Evolutionary conservation across 1,140 invertebrate genomes (phyloP).

Genomic region (Zaprionus camerounensis): DNA sequence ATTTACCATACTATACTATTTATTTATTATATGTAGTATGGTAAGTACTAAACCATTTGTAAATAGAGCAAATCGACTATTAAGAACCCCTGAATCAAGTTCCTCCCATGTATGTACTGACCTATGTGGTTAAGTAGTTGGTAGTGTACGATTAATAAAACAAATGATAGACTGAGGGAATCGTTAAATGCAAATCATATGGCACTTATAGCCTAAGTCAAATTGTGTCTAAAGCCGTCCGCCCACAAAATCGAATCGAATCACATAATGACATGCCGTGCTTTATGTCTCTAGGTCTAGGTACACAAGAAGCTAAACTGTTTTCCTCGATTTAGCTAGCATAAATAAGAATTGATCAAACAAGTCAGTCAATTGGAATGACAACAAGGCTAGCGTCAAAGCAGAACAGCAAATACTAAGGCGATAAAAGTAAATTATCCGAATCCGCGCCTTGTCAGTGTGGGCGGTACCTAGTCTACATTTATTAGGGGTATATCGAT

Average conservation of each 20-base stretch:
- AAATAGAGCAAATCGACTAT: not conserved
- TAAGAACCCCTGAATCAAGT: not conserved
- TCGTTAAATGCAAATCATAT: conserved; percentile 6
- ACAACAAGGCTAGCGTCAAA: conserved; percentile 54
- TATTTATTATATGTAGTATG: too few species aligned
- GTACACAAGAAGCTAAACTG: conserved; percentile 24
- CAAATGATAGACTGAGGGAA: not conserved
- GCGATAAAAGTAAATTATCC: conserved; percentile 44
- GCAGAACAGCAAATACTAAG: conserved; percentile 28
- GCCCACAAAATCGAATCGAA: not conserved
- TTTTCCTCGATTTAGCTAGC: conserved; percentile 22
- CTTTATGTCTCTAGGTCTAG: not conserved
- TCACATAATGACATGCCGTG: conserved; percentile 30
- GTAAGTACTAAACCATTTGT: not conserved
- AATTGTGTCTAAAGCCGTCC: not conserved
- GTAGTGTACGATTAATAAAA: not conserved
- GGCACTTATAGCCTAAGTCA: not conserved
- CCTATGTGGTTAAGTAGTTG: not conserved
- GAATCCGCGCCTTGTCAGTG: conserved; percentile 37
- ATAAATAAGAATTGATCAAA: conserved; percentile 79
- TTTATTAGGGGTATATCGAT: not conserved
- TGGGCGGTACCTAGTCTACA: not conserved
- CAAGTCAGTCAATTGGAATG: conserved; percentile 79
- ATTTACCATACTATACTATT: too few species aligned
- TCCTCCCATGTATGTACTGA: not conserved